Conservation (phyloP, 2,888 invertebrate genomes). For the Drosophila kanekoi region DNA sequence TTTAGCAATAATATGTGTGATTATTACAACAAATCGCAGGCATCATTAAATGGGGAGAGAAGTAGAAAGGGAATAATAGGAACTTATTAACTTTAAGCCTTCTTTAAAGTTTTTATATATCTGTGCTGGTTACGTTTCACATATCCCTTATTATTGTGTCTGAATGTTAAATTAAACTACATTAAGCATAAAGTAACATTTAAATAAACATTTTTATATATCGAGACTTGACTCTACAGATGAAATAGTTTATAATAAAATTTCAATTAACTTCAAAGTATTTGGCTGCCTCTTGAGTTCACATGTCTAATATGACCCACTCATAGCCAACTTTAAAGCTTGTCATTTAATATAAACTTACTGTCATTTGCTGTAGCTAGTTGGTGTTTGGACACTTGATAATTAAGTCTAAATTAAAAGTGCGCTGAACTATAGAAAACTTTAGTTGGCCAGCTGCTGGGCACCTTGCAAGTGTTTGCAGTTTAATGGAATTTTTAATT, state of each 20-base stretch:
- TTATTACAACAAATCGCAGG: conserved; percentile 21
- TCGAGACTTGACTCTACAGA: background rate
- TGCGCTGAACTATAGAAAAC: conserved; percentile 24
- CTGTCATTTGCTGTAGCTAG: conserved; percentile 20
- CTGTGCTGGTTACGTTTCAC: too few relatives aligned
- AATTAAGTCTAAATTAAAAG: conserved; percentile 66
- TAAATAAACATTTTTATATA: too few relatives aligned
- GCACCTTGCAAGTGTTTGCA: conserved; percentile 56
- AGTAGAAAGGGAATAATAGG: background rate
- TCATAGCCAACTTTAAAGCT: conserved; percentile 40
- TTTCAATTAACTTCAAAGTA: background rate
- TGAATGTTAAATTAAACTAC: too few relatives aligned
- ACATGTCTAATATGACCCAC: conserved; percentile 2
- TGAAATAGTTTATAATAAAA: too few relatives aligned
- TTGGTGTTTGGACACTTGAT: conserved; percentile 29
- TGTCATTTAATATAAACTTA: conserved; percentile 65
- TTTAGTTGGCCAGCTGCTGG: conserved; percentile 31
- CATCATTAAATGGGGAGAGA: background rate
- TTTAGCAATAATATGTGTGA: conserved; percentile 7
- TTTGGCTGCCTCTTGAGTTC: background rate
- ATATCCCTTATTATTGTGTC: too few relatives aligned
- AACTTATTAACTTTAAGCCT: too few relatives aligned
- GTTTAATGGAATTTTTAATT: conserved; percentile 79
- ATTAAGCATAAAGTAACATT: too few relatives aligned
- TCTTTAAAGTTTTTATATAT: too few relatives aligned